Percentiles rank a stretch among this genome's conserved stretches.
Evolutionary conservation across 2,797 vertebrate genomes (phyloP).

Genomic region (Enteromius afrohamiltoni): DNA sequence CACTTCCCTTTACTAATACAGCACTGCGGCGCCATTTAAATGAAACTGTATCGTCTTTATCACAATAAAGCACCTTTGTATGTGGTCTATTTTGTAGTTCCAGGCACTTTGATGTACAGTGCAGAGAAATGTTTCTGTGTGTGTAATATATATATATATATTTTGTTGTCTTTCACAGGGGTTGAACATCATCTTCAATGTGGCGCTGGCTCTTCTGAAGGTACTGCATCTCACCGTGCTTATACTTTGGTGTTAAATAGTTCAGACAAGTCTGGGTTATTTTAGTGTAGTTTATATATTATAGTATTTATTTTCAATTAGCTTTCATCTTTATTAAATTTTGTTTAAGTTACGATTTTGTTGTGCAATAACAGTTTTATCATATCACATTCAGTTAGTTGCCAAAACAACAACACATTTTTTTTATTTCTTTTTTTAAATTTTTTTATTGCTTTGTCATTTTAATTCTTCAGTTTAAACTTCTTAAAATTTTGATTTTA

Average conservation of each 20-base stretch:
- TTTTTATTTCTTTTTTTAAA: background rate
- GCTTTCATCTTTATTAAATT: background rate
- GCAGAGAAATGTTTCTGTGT: background rate
- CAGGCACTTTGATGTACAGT: background rate
- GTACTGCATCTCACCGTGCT: conserved; percentile 71
- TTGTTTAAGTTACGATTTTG: background rate
- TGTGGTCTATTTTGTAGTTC: background rate
- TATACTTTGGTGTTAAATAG: background rate
- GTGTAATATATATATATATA: background rate
- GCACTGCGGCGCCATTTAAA: background rate
- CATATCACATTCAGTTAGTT: background rate
- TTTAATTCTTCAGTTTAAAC: too few species aligned
- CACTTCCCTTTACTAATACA: conserved; percentile 29
- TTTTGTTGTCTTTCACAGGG: conserved; percentile 78
- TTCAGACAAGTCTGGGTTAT: background rate
- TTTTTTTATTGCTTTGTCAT: too few species aligned
- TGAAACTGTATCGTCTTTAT: background rate
- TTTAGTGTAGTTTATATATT: background rate
- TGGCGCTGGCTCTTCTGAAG: conserved; percentile 96
- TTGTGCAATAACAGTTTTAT: background rate
- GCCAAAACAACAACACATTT: background rate
- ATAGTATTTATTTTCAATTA: background rate
- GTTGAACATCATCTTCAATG: conserved; percentile 96
- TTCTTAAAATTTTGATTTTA: too few species aligned
- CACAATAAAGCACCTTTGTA: background rate